Evolutionary conservation across 2,888 invertebrate species (phyloP), one percentile per base, ranked within the genome.

Genomic region (Lymantria dispar): DNA sequence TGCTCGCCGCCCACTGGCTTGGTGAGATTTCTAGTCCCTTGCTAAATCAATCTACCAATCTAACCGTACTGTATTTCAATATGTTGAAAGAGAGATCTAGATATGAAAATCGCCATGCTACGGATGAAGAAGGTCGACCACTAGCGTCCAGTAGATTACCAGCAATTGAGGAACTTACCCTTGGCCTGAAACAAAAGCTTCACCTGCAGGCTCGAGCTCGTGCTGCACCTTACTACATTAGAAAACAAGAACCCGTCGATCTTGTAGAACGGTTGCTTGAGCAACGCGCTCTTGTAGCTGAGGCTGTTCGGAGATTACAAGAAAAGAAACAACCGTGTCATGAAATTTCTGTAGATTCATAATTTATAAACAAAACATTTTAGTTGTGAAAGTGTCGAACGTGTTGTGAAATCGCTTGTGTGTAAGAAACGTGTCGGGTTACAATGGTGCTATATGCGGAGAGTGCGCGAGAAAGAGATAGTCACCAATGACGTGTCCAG

Each of bases 361-460:
- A 91, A 88, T 82, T 85, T 83, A 80, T 78, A 81, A 86, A 85
- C 83, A 87, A 87, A 85, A 89, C 85, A 85, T 87, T 90, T 87
- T 86, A 87, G 76, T 83, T 90, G 91, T 91, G 91, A 91, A 91
- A 91, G 91, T 91, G 88, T 86, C 81, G 83, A 87, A 81, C 78
- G 83, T 89, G 89, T 91, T 91, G 91, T 91, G 91, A 91, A 91
- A 91, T 91, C 86, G 87, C 84, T 85, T 87, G 89, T 89, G 91
- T 87, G 82, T 84, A 86, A 79, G 85, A 90, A 87, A 85, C 90
- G 90, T 91, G 88, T 91, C 91, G 87, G 89, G 81, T 91, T 91
- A 90, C 91, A 91, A 89, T 90, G 91, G 91, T 91, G 91, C 91
- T 91, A 91, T 91, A 91, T 89, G 91, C 89, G 87, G 89, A 85